Evolutionary conservation across 2,797 vertebrate genomes (phyloP).

Genomic region (Pangasius larnaudii): DNA sequence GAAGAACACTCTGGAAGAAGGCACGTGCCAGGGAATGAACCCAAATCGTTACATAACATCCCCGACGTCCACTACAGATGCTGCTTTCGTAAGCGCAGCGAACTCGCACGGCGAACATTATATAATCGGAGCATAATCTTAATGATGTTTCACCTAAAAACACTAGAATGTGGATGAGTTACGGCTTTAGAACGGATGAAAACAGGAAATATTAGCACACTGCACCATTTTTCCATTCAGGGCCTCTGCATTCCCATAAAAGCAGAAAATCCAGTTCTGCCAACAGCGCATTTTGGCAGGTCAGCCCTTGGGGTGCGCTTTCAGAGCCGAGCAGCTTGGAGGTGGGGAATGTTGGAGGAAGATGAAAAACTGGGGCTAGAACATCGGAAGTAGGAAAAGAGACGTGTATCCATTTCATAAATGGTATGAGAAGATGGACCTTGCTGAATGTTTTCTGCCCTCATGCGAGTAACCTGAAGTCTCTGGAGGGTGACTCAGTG

Average conservation of each 20-base stretch:
- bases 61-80: constrained; percentile 26
- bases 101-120: not conserved
- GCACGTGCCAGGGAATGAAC: not conserved
- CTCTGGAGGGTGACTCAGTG: not conserved
- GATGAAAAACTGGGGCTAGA: constrained; percentile 32
- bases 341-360: not conserved
- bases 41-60: constrained; percentile 7
- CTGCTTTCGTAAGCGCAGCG: constrained; percentile 2
- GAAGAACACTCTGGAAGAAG: not conserved
- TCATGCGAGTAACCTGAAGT: not conserved
- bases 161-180: not conserved
- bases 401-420: not conserved
- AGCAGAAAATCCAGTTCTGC: constrained; percentile 58
- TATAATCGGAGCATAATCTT: not conserved
- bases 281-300: constrained; percentile 39
- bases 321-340: constrained; percentile 1
- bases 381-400: not conserved
- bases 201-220: constrained; percentile 57
- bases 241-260: constrained; percentile 60
- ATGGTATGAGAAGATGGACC: not conserved
- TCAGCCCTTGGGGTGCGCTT: constrained; percentile 47
- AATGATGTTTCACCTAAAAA: not conserved
- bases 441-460: not conserved
- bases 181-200: constrained; percentile 42
- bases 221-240: constrained; percentile 42